These are phyloP conservation scores for Todiramphus saurophagus DNA, from an alignment of 2,113 vertebrate genomes.

Conservation along the genomic window DNA sequence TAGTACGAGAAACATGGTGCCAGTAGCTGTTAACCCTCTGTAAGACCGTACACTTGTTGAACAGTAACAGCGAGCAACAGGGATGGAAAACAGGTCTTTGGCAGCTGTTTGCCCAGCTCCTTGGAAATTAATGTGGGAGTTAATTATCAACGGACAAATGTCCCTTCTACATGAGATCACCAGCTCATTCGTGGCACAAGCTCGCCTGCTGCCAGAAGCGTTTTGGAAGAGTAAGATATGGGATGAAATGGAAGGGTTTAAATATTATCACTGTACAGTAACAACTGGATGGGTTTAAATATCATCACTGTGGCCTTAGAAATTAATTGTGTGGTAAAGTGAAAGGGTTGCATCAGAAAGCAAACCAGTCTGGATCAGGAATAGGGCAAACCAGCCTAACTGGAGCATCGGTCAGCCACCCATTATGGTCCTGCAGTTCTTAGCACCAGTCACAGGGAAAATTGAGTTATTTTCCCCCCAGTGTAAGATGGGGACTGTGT, in stretches of 20 bases:
- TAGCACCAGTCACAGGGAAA: background rate
- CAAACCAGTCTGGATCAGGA: background rate
- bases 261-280: background rate
- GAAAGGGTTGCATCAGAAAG: background rate
- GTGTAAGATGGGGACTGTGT: background rate
- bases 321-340: background rate
- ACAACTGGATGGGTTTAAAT: background rate
- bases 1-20: background rate
- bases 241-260: background rate
- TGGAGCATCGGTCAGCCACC: background rate
- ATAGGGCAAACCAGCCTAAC: background rate
- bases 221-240: background rate
- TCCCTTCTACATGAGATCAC: background rate
- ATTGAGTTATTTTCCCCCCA: accelerated
- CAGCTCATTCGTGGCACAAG: background rate
- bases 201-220: background rate
- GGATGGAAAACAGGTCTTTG: background rate
- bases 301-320: background rate
- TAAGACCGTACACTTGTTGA: background rate
- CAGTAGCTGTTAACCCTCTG: background rate
- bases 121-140: background rate
- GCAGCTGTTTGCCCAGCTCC: constrained; percentile 12
- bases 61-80: background rate
- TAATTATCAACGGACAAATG: background rate
- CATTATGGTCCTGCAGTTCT: background rate